Base-by-base conservation (phyloP, 2,888 invertebrate genomes). In the Stictocephala bisonia region DNA sequence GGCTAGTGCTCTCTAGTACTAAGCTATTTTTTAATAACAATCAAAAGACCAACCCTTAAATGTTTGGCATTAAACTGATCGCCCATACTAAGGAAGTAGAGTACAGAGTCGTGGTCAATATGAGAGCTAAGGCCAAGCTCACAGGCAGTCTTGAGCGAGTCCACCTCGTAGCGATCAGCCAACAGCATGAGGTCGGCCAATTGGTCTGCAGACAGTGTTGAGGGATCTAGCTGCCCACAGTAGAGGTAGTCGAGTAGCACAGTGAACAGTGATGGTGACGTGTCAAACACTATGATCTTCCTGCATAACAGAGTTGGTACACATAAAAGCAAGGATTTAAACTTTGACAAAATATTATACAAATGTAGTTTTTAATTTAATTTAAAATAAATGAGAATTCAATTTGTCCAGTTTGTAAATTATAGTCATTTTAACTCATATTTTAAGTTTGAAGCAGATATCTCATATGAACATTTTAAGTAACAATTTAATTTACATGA, bases 281-380 rank as follows among this genome's bases (percentile, higher is more conserved):
- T 89, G 80, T 91, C 90, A 78, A 89, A 89, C 71, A 91, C 88
- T 13, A 88, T 85, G 71, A 91, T 90, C 85, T 89, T 89, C 80
- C 90, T 90, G 81, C 24, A 84, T 83, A n/a, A n/a, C n/a, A n/a
- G n/a, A n/a, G n/a, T n/a, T n/a, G n/a, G n/a, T n/a, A n/a, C n/a
- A n/a, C n/a, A n/a, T n/a, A n/a, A n/a, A n/a, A n/a, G n/a, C n/a
- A n/a, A n/a, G n/a, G n/a, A n/a, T n/a, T n/a, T n/a, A n/a, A n/a
- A n/a, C n/a, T n/a, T n/a, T n/a, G n/a, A n/a, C n/a, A n/a, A n/a
- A n/a, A n/a, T n/a, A n/a, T n/a, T n/a, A n/a, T n/a, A n/a, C n/a
- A n/a, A n/a, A n/a, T n/a, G n/a, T n/a, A n/a, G n/a, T n/a, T n/a
- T n/a, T n/a, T n/a, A n/a, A n/a, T n/a, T n/a, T n/a, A n/a, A n/a